A percentile compares a stretch with the other conserved stretches of the same genome.
phyloP scores from a whole-genome alignment of 2,888 invertebrate species.

The Sceliomorpha sp. region DNA sequence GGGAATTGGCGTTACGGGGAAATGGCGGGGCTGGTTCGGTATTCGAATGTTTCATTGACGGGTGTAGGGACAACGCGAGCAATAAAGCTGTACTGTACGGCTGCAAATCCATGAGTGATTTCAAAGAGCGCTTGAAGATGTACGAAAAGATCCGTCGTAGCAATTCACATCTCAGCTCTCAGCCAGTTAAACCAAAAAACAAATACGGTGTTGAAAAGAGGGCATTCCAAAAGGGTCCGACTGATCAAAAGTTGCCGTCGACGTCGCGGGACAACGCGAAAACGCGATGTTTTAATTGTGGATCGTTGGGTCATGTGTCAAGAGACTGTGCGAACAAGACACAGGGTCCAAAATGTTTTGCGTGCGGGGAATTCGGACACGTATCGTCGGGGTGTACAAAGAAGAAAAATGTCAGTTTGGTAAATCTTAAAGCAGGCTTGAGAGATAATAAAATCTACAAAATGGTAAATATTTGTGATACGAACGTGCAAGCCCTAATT shows the following conservation, averaged over 20 bases:
- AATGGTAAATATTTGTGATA: neutral
- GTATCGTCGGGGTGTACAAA: constrained; percentile 4
- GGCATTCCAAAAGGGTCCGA: too few species aligned
- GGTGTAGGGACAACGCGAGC: constrained; percentile 4
- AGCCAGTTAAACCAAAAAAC: too few species aligned
- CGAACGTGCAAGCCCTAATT: neutral
- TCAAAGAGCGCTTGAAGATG: neutral
- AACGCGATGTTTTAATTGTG: constrained; percentile 19
- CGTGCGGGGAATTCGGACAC: constrained; percentile 16
- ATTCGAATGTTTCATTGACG: constrained; percentile 15
- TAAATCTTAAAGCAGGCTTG: neutral
- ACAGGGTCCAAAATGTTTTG: constrained; percentile 31
- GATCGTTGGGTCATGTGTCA: constrained; percentile 1
- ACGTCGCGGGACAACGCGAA: neutral
- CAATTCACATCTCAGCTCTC: too few species aligned
- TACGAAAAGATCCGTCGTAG: neutral
- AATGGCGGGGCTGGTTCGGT: constrained; percentile 10
- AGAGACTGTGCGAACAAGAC: constrained; percentile 28
- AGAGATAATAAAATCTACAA: constrained; percentile 7
- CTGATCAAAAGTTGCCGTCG: too few species aligned
- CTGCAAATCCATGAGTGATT: constrained; percentile 1
- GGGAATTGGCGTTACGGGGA: constrained; percentile 19
- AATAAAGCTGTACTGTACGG: constrained; percentile 16
- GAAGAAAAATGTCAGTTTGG: neutral
- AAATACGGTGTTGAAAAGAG: too few species aligned